Evolutionary conservation across 2,888 invertebrate genomes (phyloP).

Genomic region (Sphinx pinastri): DNA sequence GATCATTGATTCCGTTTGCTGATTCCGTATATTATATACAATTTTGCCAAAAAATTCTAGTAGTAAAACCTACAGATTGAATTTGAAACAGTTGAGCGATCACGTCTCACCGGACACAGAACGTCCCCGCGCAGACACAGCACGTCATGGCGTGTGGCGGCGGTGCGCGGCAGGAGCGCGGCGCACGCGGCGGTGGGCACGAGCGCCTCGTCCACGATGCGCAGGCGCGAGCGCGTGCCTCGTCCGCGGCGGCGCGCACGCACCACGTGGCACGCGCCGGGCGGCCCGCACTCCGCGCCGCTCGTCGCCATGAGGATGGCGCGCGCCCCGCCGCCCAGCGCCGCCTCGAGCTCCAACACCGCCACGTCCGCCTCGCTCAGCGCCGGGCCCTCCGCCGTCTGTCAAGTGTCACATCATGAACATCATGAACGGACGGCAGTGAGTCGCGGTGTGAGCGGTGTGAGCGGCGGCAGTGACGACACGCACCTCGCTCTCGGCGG

Average conservation of each 20-base stretch:
- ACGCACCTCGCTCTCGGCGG: conserved; percentile 44
- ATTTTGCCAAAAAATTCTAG: too few species aligned
- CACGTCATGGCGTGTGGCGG: conserved; percentile 47
- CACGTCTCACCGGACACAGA: conserved; percentile 54
- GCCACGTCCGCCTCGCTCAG: conserved; percentile 31
- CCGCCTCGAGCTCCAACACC: conserved; percentile 61
- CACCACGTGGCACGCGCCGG: conserved; percentile 52
- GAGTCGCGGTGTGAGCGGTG: conserved; percentile 35
- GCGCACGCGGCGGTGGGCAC: conserved; percentile 44
- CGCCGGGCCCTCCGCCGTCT: conserved; percentile 29
- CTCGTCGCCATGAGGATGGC: conserved; percentile 61
- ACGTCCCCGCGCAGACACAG: conserved; percentile 59
- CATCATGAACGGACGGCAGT: conserved; percentile 53
- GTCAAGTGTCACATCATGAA: conserved; percentile 16
- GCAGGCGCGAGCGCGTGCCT: conserved; percentile 34
- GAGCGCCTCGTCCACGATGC: conserved; percentile 46
- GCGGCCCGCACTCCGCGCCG: conserved; percentile 49
- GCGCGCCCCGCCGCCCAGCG: conserved; percentile 54
- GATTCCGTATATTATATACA: too few species aligned
- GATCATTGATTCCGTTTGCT: too few species aligned
- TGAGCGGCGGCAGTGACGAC: conserved; percentile 56
- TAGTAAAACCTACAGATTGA: too few species aligned
- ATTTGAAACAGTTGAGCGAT: too few species aligned
- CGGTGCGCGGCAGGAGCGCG: conserved; percentile 49
- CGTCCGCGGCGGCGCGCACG: conserved; percentile 39